Conservation (phyloP, 2,888 invertebrate species). For the Hecatera dysodea region DNA sequence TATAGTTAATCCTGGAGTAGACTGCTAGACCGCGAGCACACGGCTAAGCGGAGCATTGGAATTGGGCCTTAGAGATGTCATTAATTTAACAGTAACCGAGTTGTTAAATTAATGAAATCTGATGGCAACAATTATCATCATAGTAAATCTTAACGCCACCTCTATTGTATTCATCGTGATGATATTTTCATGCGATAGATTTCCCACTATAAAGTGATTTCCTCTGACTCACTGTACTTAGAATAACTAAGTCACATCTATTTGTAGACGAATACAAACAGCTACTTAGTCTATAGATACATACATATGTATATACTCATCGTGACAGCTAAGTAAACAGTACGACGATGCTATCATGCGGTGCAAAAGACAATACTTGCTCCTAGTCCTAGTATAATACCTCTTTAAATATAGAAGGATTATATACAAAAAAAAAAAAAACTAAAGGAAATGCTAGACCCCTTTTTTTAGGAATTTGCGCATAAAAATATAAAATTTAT, state of each 20-base stretch:
- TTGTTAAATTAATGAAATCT: background rate
- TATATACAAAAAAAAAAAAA: background rate
- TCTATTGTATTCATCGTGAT: background rate
- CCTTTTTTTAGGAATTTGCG: background rate
- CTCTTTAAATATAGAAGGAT: background rate
- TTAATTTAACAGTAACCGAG: no score
- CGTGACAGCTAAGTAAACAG: slow-evolving; percentile 8
- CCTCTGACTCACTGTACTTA: slow-evolving; percentile 42
- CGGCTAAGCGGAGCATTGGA: no score
- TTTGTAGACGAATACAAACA: slow-evolving; percentile 16
- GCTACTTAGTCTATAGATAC: slow-evolving; percentile 13
- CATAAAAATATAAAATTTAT: no score
- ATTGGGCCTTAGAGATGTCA: no score
- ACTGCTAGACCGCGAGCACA: no score
- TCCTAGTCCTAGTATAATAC: background rate
- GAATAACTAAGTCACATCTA: slow-evolving; percentile 35
- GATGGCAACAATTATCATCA: background rate
- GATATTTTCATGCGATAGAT: slow-evolving; percentile 27
- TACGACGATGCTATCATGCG: background rate
- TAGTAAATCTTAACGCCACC: background rate
- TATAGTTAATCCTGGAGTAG: no score
- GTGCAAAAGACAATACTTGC: background rate
- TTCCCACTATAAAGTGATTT: slow-evolving; percentile 37
- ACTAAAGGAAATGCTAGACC: background rate
- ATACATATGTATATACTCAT: slow-evolving; percentile 3